Base-by-base conservation (phyloP, 1,140 invertebrate species). In the Euglossa dilemma region DNA sequence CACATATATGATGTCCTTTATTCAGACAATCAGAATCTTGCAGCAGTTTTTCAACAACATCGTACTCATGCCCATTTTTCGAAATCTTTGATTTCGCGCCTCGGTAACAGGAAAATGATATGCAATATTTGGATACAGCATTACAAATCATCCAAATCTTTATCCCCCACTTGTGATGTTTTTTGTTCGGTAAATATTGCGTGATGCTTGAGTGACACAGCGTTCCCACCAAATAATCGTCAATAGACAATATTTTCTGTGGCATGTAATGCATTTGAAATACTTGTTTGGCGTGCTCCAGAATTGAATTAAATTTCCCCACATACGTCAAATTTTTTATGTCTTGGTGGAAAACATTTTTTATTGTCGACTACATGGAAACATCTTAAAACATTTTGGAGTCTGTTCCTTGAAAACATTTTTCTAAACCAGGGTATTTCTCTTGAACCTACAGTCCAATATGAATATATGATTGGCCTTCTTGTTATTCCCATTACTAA, bases 61-160 rank as follows among this genome's bases (percentile, higher is more conserved):
- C 20, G 45, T 70, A 70, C 36, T 25, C 77, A 70, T 71, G 20
- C 43, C 20, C 28, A 47, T 59, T 36, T 5, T 63, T 28, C 71
- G 11, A 63, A 83, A 0, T 61, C 67, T 16, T 64, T 59, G 0
- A 36, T 61, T 84, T 87, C 78, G 84, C 83, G 61, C 84, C 80
- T 78, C 74, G 76, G 61, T 87, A 90, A n/a, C 81, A 90, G 75
- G 66, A 86, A n/a, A 90, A 82, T 14, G 56, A 16, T 59, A 90
- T 76, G 83, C 86, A 90, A 87, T 90, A 90, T 80, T 90, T 90
- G 36, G 74, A 63, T 52, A 89, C 63, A 45, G 82, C n/a, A 16
- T 61, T 12, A 2, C n/a, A 14, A 12, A 28, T 69, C 85, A 91
- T 88, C 82, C 87, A 90, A 75, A 87, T 87, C 83, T 91, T 91